phyloP scores from a whole-genome alignment of 2,888 invertebrate species.

The Tetropium fuscum region DNA sequence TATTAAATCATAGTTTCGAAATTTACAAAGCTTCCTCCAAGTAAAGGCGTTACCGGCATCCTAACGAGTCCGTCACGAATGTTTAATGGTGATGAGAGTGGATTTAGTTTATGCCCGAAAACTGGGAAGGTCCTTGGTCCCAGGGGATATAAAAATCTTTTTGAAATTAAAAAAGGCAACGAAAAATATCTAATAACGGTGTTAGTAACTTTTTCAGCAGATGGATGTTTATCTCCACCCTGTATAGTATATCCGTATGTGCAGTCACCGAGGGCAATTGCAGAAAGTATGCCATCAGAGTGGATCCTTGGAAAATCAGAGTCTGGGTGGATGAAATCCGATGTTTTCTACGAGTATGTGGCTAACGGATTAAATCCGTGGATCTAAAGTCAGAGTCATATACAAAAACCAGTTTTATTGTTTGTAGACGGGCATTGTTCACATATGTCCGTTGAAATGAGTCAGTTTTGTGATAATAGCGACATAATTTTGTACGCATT shows the following conservation, averaged over 20 bases:
- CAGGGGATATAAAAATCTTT: constrained; percentile 35
- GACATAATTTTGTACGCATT: constrained; percentile 50
- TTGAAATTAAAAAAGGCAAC: constrained; percentile 24
- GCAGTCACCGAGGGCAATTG: not conserved
- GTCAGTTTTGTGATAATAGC: constrained; percentile 47
- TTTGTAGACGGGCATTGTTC: constrained; percentile 53
- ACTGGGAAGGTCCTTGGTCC: constrained; percentile 32
- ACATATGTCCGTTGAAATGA: constrained; percentile 45
- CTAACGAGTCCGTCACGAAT: no score
- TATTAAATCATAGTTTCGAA: no score
- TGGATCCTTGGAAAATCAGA: not conserved
- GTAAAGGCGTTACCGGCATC: no score
- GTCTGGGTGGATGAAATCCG: constrained; percentile 49
- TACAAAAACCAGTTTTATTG: constrained; percentile 43
- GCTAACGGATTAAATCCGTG: constrained; percentile 43
- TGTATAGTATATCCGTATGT: not conserved
- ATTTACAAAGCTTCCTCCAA: no score
- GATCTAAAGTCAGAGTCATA: constrained; percentile 34
- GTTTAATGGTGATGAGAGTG: no score
- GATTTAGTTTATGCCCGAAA: no score
- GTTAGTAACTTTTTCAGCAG: not conserved
- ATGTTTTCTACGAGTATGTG: constrained; percentile 43
- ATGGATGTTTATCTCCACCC: not conserved
- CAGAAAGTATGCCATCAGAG: not conserved
- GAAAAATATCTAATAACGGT: constrained; percentile 31